Percentiles rank a stretch among this genome's conserved stretches.
Conservation (phyloP, 1,140 invertebrate genomes). For the Magallana gigas region DNA sequence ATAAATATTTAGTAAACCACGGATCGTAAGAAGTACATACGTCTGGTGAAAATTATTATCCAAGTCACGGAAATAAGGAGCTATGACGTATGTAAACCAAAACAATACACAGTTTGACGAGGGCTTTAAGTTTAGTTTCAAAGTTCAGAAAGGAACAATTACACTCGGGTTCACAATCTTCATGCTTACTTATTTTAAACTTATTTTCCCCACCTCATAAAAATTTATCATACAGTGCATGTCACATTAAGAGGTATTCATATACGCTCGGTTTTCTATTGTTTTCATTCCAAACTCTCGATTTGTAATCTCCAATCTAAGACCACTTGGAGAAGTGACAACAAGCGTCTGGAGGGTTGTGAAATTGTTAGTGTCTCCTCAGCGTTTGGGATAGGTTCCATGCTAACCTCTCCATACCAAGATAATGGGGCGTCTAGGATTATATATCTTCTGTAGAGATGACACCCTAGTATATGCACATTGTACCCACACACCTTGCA, state of each 20-base stretch:
- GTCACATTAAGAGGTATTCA: not conserved
- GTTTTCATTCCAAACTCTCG: not conserved
- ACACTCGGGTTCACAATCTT: too few species aligned
- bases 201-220: not conserved
- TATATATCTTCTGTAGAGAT: not conserved
- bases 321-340: not conserved
- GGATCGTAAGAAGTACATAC: too few species aligned
- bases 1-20: too few species aligned
- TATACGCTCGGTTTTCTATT: not conserved
- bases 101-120: too few species aligned
- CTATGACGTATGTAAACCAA: too few species aligned
- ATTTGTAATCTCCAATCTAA: not conserved
- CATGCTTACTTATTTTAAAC: too few species aligned
- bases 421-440: not conserved
- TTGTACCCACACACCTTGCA: not conserved
- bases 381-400: not conserved
- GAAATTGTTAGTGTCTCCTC: not conserved
- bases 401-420: not conserved
- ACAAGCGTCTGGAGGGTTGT: too few species aligned
- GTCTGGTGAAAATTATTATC: too few species aligned
- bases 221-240: not conserved
- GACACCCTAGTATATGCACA: not conserved
- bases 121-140: too few species aligned
- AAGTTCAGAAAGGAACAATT: too few species aligned
- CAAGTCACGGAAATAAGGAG: too few species aligned